These are phyloP conservation scores for Congeria kusceri DNA, from an alignment of 2,888 invertebrate genomes.

Conservation along the genomic window DNA sequence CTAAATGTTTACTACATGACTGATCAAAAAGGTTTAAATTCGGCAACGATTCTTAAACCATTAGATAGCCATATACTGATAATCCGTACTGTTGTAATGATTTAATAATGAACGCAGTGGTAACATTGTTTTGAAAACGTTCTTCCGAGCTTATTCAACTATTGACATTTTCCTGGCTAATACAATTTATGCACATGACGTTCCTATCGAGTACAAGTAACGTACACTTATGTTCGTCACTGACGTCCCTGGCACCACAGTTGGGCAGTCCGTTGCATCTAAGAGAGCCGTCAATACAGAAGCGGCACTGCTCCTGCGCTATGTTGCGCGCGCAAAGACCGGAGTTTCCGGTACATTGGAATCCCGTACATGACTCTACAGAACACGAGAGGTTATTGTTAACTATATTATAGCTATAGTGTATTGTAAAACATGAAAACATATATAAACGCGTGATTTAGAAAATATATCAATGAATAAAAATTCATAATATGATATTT, in stretches of 20 bases:
- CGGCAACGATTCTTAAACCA: not conserved
- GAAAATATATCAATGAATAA: too few species aligned
- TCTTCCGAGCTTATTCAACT: too few species aligned
- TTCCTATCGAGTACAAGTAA: conserved; percentile 14
- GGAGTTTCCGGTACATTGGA: conserved; percentile 70
- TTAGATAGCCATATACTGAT: not conserved
- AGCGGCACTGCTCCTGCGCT: conserved; percentile 64
- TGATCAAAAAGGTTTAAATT: not conserved
- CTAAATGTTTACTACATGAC: not conserved
- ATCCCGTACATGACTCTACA: conserved; percentile 74
- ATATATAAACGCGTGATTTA: too few species aligned
- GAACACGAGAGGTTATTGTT: not conserved
- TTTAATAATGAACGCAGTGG: not conserved
- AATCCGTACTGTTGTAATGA: not conserved
- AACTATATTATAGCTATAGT: too few species aligned
- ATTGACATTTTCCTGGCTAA: too few species aligned
- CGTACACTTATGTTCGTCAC: conserved; percentile 83
- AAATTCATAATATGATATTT: too few species aligned
- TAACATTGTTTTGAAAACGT: too few species aligned
- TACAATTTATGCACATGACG: too few species aligned
- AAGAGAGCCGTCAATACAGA: conserved; percentile 90
- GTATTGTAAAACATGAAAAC: too few species aligned
- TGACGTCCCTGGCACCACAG: conserved; percentile 87
- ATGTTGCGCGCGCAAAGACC: conserved; percentile 19
- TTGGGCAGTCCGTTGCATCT: conserved; percentile 91